Conservation (phyloP, 2,797 vertebrate genomes). For the Scyliorhinus canicula region DNA sequence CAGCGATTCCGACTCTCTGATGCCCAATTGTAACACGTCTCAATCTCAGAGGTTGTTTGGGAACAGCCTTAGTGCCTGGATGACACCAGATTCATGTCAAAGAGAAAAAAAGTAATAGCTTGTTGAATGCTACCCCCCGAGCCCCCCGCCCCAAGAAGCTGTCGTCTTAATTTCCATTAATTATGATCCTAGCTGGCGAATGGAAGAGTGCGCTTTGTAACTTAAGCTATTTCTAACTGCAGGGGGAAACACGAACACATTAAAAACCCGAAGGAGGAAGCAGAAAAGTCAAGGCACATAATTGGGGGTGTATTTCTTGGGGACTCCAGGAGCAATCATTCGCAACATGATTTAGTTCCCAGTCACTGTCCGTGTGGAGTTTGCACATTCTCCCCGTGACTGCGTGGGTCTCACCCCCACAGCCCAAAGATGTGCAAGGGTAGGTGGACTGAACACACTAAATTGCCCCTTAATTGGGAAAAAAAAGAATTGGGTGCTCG, state of each 20-base stretch:
- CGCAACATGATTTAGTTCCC: too few relatives aligned
- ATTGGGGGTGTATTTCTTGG: background rate
- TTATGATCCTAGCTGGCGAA: background rate
- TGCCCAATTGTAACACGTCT: background rate
- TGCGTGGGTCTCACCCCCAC: too few relatives aligned
- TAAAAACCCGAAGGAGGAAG: background rate
- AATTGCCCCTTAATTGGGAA: too few relatives aligned
- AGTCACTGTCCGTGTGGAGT: too few relatives aligned
- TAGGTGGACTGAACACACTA: too few relatives aligned
- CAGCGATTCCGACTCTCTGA: background rate
- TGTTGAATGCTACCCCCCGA: too few relatives aligned
- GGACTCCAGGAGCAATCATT: background rate
- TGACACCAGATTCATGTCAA: background rate
- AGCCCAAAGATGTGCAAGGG: too few relatives aligned
- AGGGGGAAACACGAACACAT: background rate
- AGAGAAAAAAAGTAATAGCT: background rate
- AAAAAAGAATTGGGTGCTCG: too few relatives aligned
- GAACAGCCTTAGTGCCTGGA: background rate
- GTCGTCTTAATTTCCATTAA: background rate
- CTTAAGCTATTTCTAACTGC: background rate
- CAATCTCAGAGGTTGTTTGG: background rate
- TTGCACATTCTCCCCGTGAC: too few relatives aligned
- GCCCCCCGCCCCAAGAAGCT: background rate
- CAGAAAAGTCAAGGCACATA: background rate
- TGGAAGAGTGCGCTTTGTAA: background rate